Evolutionary conservation across 1,140 invertebrate genomes (phyloP).

Genomic region (Drosophila repleta): DNA sequence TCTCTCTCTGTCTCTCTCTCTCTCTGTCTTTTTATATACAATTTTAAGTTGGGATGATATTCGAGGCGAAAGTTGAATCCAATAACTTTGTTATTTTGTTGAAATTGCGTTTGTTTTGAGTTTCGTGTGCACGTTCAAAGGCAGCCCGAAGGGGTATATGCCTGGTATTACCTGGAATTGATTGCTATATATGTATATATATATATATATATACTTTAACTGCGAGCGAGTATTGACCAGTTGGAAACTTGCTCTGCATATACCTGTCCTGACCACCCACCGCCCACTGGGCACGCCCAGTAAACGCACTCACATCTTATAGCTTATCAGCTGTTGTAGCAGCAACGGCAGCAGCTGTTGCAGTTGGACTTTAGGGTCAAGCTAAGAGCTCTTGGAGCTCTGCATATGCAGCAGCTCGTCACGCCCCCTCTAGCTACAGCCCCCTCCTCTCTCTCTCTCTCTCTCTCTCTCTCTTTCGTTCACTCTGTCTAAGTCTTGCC

Average conservation of each 20-base stretch:
- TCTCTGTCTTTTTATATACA: background rate
- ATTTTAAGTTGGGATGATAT: background rate
- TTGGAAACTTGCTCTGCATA: background rate
- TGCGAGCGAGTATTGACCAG: background rate
- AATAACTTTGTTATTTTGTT: background rate
- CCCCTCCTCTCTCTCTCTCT: too few species aligned
- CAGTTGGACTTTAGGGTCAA: slow-evolving; percentile 47
- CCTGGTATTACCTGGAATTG: too few species aligned
- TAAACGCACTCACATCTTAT: slow-evolving; percentile 3
- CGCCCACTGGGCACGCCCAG: background rate
- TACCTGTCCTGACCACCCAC: too few species aligned
- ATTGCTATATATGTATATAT: background rate
- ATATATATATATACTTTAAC: background rate
- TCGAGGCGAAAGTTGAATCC: background rate
- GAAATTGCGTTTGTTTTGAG: background rate
- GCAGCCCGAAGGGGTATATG: too few species aligned
- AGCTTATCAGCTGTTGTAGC: slow-evolving; percentile 13
- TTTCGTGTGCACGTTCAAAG: background rate
- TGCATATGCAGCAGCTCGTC: background rate
- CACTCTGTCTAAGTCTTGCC: too few species aligned
- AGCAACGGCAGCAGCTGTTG: slow-evolving; percentile 5
- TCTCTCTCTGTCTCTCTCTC: background rate
- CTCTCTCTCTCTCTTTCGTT: too few species aligned
- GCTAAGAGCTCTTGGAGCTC: slow-evolving; percentile 10
- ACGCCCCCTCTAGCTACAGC: background rate